These are phyloP conservation scores for Odocoileus virginianus DNA, from an alignment of 2,113 vertebrate species.

Conservation along the genomic window DNA sequence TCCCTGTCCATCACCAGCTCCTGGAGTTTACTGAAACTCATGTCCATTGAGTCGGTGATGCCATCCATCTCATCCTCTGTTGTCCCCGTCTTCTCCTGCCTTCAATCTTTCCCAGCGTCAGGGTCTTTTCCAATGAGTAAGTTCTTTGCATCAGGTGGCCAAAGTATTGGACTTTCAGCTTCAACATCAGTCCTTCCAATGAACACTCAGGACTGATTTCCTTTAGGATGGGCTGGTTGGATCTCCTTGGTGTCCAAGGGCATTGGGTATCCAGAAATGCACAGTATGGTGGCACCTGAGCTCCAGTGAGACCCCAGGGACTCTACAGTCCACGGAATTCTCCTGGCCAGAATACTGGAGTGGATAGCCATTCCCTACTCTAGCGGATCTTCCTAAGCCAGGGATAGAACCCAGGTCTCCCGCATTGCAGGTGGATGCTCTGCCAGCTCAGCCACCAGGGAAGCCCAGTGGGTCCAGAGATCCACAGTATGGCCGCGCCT, in stretches of 20 bases:
- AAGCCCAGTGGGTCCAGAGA: neutral
- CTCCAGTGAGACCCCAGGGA: fast-evolving
- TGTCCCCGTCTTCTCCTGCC: fast-evolving
- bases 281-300: neutral
- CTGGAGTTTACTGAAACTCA: neutral
- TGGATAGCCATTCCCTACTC: neutral
- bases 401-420: neutral
- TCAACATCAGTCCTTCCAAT: neutral
- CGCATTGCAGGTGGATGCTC: neutral
- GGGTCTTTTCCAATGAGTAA: neutral
- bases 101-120: neutral
- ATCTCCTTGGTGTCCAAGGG: neutral
- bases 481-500: fast-evolving
- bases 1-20: neutral
- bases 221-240: neutral
- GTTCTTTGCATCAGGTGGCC: neutral
- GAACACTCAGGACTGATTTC: neutral
- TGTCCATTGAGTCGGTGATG: neutral
- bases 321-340: neutral
- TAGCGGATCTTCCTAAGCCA: neutral
- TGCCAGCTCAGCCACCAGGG: neutral
- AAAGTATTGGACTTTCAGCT: neutral
- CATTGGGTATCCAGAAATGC: neutral
- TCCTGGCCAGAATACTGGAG: neutral
- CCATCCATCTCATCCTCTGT: neutral